Base-by-base conservation (phyloP, 2,797 vertebrate species). In the Schizopygopsis malacanthus region DNA sequence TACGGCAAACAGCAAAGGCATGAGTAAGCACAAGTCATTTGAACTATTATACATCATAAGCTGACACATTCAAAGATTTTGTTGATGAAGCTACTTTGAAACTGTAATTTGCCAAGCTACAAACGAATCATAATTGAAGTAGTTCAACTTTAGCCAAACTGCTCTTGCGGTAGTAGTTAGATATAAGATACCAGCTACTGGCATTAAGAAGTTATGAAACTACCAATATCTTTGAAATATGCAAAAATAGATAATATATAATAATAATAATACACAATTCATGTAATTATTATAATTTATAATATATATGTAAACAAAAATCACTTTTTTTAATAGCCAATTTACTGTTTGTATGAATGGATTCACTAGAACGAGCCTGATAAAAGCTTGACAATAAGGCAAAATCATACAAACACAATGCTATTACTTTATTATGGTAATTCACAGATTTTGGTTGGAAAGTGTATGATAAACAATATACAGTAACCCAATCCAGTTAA, bases 1-100 rank as follows among this genome's bases (percentile, higher is more conserved):
- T 99, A 84, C 16, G 37, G 71, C 47, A 86, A 54, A 69, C 75
- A 87, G 41, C 47, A 4, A 22, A 83, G 67, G 73, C 41, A 84
- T 71, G 52, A 69, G 50, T 76, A 50, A 47, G 1, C 12, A 80
- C 56, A 72, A 33, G 56, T 22, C 1, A 67, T 39, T 80, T 63
- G 8, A 13, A 73, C 28, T 69, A 59, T 59, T 77, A 67, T 52
- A n/a, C 73, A 70, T 79, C 47, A 70, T 25, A 54, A 33, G 45
- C 61, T 65, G 16, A 45, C 56, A 72, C 69, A 59, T 25, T 59
- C 37, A 67, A 71, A 56, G 4, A 20, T 47, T 50, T 76, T 72
- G 52, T 72, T 63, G 37, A 45, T 15, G n/a, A 82, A 56, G 45
- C 80, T 72, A 12, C 37, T 70, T 80, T 80, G 41, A 80, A 73